Evolutionary conservation across 2,113 vertebrate species (phyloP).

Genomic region (Oryctolagus cuniculus): DNA sequence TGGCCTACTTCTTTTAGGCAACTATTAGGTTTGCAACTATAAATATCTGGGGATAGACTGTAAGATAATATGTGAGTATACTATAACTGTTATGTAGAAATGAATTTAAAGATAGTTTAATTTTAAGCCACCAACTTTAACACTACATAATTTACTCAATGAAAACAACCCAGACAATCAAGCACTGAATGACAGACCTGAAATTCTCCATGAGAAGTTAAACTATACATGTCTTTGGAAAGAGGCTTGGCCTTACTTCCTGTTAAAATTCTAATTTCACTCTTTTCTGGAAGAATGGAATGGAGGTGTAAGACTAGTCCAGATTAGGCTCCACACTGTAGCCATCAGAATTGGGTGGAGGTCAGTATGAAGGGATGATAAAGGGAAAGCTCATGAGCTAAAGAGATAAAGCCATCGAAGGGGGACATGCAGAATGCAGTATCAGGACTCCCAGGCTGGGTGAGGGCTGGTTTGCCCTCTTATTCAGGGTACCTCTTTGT

Average conservation of each 20-base stretch:
- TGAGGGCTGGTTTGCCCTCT: background rate
- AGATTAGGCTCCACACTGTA: background rate
- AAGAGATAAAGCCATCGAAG: background rate
- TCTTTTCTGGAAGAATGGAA: conserved; percentile 8
- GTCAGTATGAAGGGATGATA: background rate
- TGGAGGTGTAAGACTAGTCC: background rate
- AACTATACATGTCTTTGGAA: background rate
- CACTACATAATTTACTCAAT: background rate
- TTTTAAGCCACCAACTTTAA: background rate
- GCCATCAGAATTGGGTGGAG: background rate
- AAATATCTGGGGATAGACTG: background rate
- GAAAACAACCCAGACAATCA: background rate
- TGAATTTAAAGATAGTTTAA: conserved; percentile 7
- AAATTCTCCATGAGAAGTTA: conserved; percentile 4
- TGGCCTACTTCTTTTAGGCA: background rate
- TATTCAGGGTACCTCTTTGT: background rate
- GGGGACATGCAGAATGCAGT: background rate
- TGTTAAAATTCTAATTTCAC: conserved; percentile 28
- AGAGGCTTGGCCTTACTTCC: background rate
- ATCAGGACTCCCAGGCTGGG: background rate
- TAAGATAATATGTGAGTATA: background rate
- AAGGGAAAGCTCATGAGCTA: background rate
- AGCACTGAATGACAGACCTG: background rate
- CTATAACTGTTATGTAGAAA: background rate
- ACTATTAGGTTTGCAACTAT: background rate